These are phyloP conservation scores for Sepiola atlantica DNA, from an alignment of 2,888 invertebrate species.

Conservation along the genomic window DNA sequence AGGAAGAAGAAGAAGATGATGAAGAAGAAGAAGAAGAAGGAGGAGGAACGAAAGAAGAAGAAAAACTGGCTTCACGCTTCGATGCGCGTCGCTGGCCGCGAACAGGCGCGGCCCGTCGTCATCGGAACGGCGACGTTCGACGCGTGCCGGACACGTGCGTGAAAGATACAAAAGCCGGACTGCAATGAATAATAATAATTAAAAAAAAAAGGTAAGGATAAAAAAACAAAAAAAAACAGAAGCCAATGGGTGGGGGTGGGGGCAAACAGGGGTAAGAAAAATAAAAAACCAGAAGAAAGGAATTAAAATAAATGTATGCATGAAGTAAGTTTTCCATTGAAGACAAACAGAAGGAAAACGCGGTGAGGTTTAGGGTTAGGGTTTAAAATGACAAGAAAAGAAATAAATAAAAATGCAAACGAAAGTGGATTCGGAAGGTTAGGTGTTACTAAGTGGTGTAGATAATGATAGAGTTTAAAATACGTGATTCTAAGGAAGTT, in stretches of 20 bases:
- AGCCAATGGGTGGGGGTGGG: too few relatives aligned
- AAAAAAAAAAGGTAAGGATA: background rate
- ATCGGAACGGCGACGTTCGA: background rate
- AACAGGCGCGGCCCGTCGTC: background rate
- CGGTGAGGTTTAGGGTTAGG: rapidly evolving
- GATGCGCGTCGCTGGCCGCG: background rate
- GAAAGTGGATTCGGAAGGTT: background rate
- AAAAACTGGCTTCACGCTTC: background rate
- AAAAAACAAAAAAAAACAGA: background rate
- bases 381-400: background rate
- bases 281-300: background rate
- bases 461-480: background rate
- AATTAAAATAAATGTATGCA: background rate
- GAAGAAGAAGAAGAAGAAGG: slow-evolving; percentile 32
- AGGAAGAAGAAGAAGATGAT: background rate
- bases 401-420: too few relatives aligned
- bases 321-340: background rate
- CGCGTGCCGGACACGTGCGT: background rate
- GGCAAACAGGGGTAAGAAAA: too few relatives aligned
- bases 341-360: background rate
- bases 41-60: background rate
- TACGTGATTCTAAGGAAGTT: background rate
- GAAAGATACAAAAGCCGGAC: background rate
- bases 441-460: background rate
- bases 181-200: background rate